Percentiles rank a stretch among this genome's conserved stretches.
Conservation (phyloP, 1,140 invertebrate species). For the Brachionus sp. region DNA sequence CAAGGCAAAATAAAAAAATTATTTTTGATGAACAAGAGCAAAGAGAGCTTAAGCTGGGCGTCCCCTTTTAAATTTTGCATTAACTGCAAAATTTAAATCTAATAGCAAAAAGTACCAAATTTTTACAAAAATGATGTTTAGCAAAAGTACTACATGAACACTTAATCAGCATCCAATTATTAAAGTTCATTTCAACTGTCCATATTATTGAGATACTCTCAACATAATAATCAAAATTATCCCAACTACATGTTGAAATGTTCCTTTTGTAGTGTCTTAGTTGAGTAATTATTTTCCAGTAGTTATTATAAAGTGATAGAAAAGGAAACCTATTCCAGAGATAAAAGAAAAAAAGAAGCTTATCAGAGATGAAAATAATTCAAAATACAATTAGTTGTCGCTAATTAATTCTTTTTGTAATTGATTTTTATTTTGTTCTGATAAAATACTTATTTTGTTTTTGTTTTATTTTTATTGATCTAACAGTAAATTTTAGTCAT, state of each 20-base stretch:
- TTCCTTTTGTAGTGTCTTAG: too few species aligned
- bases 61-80: background rate
- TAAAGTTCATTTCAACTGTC: background rate
- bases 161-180: background rate
- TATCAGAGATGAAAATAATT: too few species aligned
- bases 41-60: background rate
- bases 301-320: background rate
- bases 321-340: background rate
- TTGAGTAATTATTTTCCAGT: too few species aligned
- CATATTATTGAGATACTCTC: too few species aligned
- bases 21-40: too few species aligned
- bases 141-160: background rate
- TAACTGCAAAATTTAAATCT: background rate
- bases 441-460: too few species aligned
- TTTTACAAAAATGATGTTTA: background rate
- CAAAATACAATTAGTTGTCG: background rate
- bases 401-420: background rate
- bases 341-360: background rate
- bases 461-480: too few species aligned
- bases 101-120: too few species aligned
- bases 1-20: background rate
- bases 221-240: too few species aligned
- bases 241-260: too few species aligned
- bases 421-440: too few species aligned
- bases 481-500: too few species aligned